Evolutionary conservation across 2,113 vertebrate species (phyloP), one percentile per base, ranked within the genome.

Genomic region (Dolichallabes microphthalmus): DNA sequence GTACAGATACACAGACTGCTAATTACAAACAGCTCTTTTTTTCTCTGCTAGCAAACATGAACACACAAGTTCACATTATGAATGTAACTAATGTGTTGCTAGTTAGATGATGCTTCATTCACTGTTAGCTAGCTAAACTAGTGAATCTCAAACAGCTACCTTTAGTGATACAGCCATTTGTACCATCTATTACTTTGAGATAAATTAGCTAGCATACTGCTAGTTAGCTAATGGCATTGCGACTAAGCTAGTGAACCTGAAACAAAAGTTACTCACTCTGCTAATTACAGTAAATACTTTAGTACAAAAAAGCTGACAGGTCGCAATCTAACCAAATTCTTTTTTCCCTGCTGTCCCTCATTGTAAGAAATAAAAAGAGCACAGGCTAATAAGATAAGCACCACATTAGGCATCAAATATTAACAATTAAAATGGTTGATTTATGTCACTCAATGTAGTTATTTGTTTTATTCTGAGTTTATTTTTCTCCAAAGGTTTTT

Each of bases 351-450:
- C 55, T 76, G 35, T 1, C 69, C 4, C 20, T 73, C 35, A 25
- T 84, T 19, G 80, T 1, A 12, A 64, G 32, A 17, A 32, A 77
- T 77, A 76, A 64, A 87, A 58, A 74, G 15, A 60, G 30, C 20
- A 15, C 3, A 64, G 11, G 2, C 58, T 76, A 64, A 78, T 35
- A 32, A 3, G 8, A 69, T 35, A 4, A 25, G 32, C 64, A 27
- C 30, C 30, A 71, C 53, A 80, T 15, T 39, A 73, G 35, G 63
- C 50, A 15, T 79, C 14, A 53, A 39, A 68, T 25, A 85, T 20
- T n/a, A 79, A 69, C n/a, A 58, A 64, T 60, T 73, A 39, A 50
- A 55, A 60, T 30, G 55, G 57, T 50, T 71, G 64, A 61, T 80
- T 35, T 30, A 68, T 11, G 6, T 69, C 64, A 80, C 53, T 45